phyloP scores from a whole-genome alignment of 1,140 invertebrate species.

The Carposina sasakii region DNA sequence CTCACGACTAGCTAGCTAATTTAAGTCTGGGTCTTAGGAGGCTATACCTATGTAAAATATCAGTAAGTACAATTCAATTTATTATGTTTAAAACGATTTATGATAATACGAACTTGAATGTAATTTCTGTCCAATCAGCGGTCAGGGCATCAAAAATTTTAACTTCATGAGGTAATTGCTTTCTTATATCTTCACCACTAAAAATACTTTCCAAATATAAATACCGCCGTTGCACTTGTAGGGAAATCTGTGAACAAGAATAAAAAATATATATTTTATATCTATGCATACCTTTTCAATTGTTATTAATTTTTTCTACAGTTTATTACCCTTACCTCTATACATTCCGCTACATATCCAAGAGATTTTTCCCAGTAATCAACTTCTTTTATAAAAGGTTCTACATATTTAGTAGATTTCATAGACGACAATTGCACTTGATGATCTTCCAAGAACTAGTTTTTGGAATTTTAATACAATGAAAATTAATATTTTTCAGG shows the following conservation, averaged over 20 bases:
- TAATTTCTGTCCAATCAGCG: constrained; percentile 81
- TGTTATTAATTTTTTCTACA: constrained; percentile 87
- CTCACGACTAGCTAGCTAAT: too few relatives aligned
- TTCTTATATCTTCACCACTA: constrained; percentile 86
- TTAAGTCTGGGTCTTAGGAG: too few relatives aligned
- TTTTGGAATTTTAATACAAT: too few relatives aligned
- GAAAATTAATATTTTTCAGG: too few relatives aligned
- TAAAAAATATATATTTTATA: constrained; percentile 30
- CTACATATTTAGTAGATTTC: constrained; percentile 90
- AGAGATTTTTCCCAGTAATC: constrained; percentile 88
- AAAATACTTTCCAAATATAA: constrained; percentile 91
- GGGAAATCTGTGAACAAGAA: constrained; percentile 62
- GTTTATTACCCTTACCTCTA: too few relatives aligned
- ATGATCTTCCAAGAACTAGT: constrained; percentile 79
- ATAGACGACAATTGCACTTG: constrained; percentile 83
- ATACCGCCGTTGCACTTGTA: constrained; percentile 86
- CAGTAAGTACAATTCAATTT: neutral
- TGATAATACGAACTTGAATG: constrained; percentile 62
- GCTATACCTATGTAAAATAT: too few relatives aligned
- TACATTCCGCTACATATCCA: constrained; percentile 83
- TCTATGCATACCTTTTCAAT: constrained; percentile 86
- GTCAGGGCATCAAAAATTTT: constrained; percentile 83
- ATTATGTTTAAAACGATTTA: neutral
- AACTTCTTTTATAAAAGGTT: constrained; percentile 85
- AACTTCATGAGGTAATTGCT: constrained; percentile 86